These are phyloP conservation scores for Crocodylus rhombifer DNA, from an alignment of 2,797 vertebrate genomes.

Conservation along the genomic window DNA sequence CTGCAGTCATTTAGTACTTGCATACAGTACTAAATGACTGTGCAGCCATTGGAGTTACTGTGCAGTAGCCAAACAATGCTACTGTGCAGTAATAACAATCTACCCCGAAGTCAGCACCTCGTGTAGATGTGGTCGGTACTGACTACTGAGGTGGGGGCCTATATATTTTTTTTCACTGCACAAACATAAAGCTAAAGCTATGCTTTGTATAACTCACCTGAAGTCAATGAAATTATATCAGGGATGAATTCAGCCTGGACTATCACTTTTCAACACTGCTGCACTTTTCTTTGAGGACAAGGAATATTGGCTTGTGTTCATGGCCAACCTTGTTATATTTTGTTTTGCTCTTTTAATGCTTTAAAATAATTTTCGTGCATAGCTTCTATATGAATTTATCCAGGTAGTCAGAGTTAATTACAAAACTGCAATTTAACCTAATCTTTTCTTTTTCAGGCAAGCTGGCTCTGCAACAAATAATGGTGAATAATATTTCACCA, in stretches of 20 bases:
- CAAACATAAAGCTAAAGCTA: not conserved
- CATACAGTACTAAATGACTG: no score
- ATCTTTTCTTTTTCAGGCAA: slow-evolving; percentile 23
- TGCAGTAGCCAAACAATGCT: no score
- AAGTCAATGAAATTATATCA: not conserved
- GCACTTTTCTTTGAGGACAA: not conserved
- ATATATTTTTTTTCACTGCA: not conserved
- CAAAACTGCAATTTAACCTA: not conserved
- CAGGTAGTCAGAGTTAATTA: not conserved
- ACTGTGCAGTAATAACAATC: no score
- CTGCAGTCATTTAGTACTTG: no score
- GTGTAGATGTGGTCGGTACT: no score
- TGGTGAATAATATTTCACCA: not conserved
- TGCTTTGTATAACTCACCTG: not conserved
- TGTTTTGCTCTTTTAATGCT: not conserved
- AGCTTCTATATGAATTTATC: not conserved
- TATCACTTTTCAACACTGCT: not conserved
- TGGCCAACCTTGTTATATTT: not conserved
- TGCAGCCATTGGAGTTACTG: no score
- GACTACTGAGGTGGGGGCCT: not conserved
- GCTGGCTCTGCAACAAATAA: not conserved
- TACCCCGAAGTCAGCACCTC: no score
- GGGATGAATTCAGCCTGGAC: not conserved
- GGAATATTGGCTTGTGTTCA: not conserved
- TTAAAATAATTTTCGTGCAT: slow-evolving; percentile 5